A percentile compares a stretch with the other conserved stretches of the same genome.
These are phyloP conservation scores for Corythoichthys haematopterus DNA, from an alignment of 2,113 vertebrate genomes.

Conservation along the genomic window DNA sequence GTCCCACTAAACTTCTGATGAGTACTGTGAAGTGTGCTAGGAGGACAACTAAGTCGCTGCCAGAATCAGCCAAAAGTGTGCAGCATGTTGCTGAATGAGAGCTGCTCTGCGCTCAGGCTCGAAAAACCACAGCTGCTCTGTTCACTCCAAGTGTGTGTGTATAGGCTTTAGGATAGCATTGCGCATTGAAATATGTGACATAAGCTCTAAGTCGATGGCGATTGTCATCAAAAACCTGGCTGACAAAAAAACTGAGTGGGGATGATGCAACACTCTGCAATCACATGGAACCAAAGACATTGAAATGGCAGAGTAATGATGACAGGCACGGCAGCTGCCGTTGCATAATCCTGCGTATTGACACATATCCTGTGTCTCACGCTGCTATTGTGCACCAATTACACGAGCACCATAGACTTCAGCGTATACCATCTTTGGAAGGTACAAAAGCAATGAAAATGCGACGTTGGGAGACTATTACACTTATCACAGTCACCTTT, in stretches of 20 bases:
- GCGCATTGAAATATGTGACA: slow-evolving; percentile 26
- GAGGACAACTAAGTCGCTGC: slow-evolving; percentile 1
- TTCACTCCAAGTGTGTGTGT: slow-evolving; percentile 11
- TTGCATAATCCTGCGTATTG: slow-evolving; percentile 51
- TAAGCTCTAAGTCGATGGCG: neutral
- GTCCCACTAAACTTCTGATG: slow-evolving; percentile 61
- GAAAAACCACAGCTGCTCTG: slow-evolving; percentile 53
- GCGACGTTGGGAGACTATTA: neutral
- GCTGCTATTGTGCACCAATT: slow-evolving; percentile 39
- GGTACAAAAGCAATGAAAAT: neutral
- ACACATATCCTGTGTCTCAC: slow-evolving; percentile 37
- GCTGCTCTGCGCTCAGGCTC: slow-evolving; percentile 45
- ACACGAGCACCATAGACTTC: slow-evolving; percentile 31
- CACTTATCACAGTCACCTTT: no score
- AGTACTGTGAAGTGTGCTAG: slow-evolving; percentile 24
- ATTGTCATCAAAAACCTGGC: slow-evolving; percentile 2
- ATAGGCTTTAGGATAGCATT: slow-evolving; percentile 21
- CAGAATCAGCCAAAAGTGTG: slow-evolving; percentile 6
- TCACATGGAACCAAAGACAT: slow-evolving; percentile 30
- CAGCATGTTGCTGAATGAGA: slow-evolving; percentile 11
- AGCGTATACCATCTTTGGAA: slow-evolving; percentile 26
- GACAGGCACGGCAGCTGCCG: slow-evolving; percentile 39
- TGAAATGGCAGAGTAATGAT: slow-evolving; percentile 18
- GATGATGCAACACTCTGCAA: slow-evolving; percentile 47
- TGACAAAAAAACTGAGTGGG: slow-evolving; percentile 9